These are phyloP conservation scores for Phataginus tetradactyla DNA, from an alignment of 2,797 vertebrate species.

Conservation along the genomic window DNA sequence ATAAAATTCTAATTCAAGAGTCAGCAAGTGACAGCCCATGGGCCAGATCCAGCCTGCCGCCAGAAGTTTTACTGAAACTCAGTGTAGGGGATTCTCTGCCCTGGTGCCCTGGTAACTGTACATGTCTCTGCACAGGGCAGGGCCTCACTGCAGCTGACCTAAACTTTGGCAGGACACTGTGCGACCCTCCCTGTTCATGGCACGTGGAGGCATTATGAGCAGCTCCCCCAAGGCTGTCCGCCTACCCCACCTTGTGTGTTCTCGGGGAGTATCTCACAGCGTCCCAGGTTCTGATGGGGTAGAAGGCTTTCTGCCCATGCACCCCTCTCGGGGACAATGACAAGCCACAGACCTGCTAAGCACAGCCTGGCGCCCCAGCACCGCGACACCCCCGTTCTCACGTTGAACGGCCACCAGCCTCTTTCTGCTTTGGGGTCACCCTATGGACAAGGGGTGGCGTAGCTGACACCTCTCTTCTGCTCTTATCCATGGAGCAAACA, in stretches of 20 bases:
- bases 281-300: background rate
- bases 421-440: background rate
- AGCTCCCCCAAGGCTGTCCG: background rate
- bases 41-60: too few relatives aligned
- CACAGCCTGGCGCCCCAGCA: background rate
- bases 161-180: rapidly evolving
- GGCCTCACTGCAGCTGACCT: background rate
- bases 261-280: background rate
- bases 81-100: too few relatives aligned
- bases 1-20: background rate
- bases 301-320: background rate
- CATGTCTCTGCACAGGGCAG: background rate
- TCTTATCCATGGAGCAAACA: background rate
- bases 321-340: rapidly evolving
- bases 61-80: background rate
- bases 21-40: background rate
- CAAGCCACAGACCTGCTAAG: background rate
- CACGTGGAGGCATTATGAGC: rapidly evolving
- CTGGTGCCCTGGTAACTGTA: rapidly evolving
- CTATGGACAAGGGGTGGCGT: background rate
- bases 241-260: background rate
- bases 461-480: background rate
- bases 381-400: rapidly evolving
- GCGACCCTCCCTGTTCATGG: rapidly evolving
- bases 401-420: background rate